Percentiles rank a stretch among this genome's conserved stretches.
These are phyloP conservation scores for Melitaea cinxia DNA, from an alignment of 1,140 invertebrate genomes.

Conservation along the genomic window DNA sequence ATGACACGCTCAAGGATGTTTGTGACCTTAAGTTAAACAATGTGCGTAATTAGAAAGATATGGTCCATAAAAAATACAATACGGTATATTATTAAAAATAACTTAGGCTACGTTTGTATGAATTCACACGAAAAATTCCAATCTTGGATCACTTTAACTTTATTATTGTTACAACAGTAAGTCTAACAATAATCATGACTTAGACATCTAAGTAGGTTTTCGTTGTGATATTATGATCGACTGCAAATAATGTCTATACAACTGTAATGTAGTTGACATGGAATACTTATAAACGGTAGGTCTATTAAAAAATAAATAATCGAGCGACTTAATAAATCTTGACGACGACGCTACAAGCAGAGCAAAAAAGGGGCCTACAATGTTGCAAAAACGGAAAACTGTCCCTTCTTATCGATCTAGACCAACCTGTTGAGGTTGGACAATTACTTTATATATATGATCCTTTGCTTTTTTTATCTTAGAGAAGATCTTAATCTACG, in stretches of 20 bases:
- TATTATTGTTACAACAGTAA: not conserved
- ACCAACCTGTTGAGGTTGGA: too few relatives aligned
- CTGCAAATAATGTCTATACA: not conserved
- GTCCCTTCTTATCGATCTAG: conserved; percentile 11
- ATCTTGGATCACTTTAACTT: too few relatives aligned
- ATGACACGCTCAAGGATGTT: conserved; percentile 56
- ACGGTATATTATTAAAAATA: not conserved
- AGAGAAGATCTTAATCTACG: conserved; percentile 26
- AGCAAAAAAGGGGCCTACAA: not conserved
- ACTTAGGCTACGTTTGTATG: not conserved
- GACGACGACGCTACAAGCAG: too few relatives aligned
- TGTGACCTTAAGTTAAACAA: conserved; percentile 36
- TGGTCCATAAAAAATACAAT: conserved; percentile 7
- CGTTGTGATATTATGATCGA: not conserved
- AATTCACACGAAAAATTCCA: not conserved
- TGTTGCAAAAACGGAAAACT: not conserved
- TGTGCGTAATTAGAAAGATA: conserved; percentile 3
- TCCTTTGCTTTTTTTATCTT: conserved; percentile 29
- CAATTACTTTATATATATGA: conserved; percentile 22
- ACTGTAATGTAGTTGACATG: conserved; percentile 1
- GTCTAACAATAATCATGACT: conserved; percentile 42
- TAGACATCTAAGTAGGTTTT: conserved; percentile 51
- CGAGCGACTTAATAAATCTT: not conserved
- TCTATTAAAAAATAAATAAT: not conserved
- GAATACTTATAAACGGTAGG: not conserved